phyloP scores from a whole-genome alignment of 2,797 vertebrate species.

The Melanotaenia maccullochi region DNA sequence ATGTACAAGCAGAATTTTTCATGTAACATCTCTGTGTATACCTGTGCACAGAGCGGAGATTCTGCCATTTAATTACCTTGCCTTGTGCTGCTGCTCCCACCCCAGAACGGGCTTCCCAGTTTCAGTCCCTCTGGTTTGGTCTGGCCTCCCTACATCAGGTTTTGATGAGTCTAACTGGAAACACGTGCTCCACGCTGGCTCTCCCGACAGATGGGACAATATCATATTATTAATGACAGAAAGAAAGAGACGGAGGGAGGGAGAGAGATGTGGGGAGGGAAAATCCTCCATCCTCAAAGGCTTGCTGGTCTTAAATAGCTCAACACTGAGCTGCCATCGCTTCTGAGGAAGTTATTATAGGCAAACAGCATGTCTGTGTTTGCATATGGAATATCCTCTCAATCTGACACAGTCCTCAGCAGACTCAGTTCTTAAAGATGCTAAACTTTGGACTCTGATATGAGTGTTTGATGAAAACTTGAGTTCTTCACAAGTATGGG shows the following conservation, averaged over 20 bases:
- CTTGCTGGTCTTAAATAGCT: conserved; percentile 76
- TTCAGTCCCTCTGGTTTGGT: conserved; percentile 49
- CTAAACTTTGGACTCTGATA: conserved; percentile 43
- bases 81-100: conserved; percentile 47
- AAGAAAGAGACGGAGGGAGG: conserved; percentile 48
- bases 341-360: conserved; percentile 77
- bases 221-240: conserved; percentile 85
- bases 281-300: conserved; percentile 68
- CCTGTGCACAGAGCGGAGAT: conserved; percentile 41
- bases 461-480: conserved; percentile 5
- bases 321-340: conserved; percentile 68
- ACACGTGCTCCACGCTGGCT: conserved; percentile 79
- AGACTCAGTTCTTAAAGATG: conserved; percentile 43
- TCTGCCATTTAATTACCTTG: conserved; percentile 62
- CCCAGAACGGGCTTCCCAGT: conserved; percentile 51
- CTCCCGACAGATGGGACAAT: conserved; percentile 82
- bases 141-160: conserved; percentile 76
- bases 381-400: conserved; percentile 69
- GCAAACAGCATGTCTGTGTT: conserved; percentile 69
- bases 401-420: conserved; percentile 48
- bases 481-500: neutral
- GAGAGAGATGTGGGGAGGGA: conserved; percentile 57
- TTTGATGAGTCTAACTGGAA: conserved; percentile 82
- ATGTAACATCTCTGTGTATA: conserved; percentile 43
- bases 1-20: conserved; percentile 25